These are phyloP conservation scores for Aldabrachelys gigantea DNA, from an alignment of 2,113 vertebrate genomes.

Conservation along the genomic window DNA sequence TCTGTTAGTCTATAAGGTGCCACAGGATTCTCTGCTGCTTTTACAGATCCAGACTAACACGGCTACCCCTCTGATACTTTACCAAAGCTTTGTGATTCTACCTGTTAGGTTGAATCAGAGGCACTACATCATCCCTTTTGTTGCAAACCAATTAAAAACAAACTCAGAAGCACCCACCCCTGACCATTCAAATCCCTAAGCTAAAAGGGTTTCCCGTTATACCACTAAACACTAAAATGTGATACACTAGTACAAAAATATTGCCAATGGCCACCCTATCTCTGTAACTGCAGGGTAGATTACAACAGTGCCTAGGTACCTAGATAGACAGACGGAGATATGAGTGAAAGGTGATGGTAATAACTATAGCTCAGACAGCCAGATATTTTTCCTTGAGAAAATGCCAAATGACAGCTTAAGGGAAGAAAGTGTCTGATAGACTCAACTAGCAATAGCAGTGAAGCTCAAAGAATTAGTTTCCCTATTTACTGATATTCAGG, in stretches of 20 bases:
- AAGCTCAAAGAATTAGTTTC: slow-evolving; percentile 5
- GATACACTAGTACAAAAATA: accelerated
- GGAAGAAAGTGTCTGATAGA: slow-evolving; percentile 9
- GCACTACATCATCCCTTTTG: background rate
- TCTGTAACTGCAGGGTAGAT: background rate
- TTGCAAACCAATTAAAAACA: background rate
- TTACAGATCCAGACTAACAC: no score
- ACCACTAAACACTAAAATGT: background rate
- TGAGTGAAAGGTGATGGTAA: background rate
- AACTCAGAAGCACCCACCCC: accelerated
- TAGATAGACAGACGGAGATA: background rate
- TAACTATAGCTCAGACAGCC: background rate
- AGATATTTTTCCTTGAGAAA: background rate
- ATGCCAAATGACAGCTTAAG: background rate
- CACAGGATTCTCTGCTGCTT: no score
- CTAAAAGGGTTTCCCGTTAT: background rate
- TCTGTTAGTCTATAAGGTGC: no score
- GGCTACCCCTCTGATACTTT: no score
- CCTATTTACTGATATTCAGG: slow-evolving; percentile 35
- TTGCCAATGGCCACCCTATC: background rate
- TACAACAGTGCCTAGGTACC: background rate
- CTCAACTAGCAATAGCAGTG: slow-evolving; percentile 8
- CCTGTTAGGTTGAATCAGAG: accelerated
- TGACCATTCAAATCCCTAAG: background rate
- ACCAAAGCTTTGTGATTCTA: background rate